Evolutionary conservation across 2,888 invertebrate species (phyloP).

Genomic region (Strigamia transsilvanica): DNA sequence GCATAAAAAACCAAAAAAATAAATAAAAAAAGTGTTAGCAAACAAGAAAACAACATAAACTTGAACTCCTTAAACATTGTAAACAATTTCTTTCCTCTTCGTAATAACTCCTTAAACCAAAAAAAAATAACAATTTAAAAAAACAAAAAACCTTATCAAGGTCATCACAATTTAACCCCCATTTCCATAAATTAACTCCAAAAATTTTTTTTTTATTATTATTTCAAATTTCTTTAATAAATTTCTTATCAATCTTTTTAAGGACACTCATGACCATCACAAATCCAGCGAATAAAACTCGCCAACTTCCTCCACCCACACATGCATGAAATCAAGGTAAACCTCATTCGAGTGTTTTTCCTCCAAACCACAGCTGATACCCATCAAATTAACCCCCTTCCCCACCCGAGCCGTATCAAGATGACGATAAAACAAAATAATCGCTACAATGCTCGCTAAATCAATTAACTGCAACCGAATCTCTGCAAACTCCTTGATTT

Average conservation of each 20-base stretch:
- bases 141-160: too few relatives aligned
- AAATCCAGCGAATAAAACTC: not conserved
- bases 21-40: not conserved
- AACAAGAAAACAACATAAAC: conserved; percentile 3
- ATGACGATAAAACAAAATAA: not conserved
- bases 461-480: conserved; percentile 8
- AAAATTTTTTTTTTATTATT: too few relatives aligned
- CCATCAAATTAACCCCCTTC: too few relatives aligned
- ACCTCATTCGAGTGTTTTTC: too few relatives aligned
- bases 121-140: too few relatives aligned
- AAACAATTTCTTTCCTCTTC: not conserved
- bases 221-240: too few relatives aligned
- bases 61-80: not conserved
- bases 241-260: too few relatives aligned
- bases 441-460: conserved; percentile 3
- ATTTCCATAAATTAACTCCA: too few relatives aligned
- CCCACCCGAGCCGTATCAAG: not conserved
- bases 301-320: not conserved
- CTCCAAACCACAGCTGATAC: too few relatives aligned
- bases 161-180: too few relatives aligned
- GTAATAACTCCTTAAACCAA: not conserved
- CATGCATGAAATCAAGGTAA: too few relatives aligned
- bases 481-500: not conserved
- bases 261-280: too few relatives aligned
- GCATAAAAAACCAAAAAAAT: not conserved